These are phyloP conservation scores for Eledone cirrhosa DNA, from an alignment of 2,888 invertebrate species.

Conservation along the genomic window DNA sequence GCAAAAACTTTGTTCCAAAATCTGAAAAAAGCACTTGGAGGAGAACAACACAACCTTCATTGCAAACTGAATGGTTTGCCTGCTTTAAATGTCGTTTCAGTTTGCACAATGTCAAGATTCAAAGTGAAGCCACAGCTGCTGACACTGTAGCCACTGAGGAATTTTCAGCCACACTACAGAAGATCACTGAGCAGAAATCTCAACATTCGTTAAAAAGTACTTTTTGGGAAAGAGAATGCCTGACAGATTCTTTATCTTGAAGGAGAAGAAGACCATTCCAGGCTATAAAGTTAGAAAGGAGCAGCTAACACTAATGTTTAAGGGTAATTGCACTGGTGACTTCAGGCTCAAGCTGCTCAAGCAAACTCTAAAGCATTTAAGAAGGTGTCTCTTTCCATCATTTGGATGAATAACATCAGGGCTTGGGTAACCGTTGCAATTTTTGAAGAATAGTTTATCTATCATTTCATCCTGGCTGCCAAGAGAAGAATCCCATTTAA, in stretches of 20 bases:
- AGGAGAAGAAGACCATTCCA: background rate
- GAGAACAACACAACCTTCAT: constrained; percentile 2
- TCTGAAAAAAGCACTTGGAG: background rate
- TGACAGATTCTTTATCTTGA: background rate
- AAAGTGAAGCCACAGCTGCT: background rate
- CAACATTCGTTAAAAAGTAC: background rate
- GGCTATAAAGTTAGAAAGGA: background rate
- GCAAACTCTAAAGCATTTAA: background rate
- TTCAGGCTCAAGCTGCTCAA: background rate
- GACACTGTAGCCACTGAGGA: background rate
- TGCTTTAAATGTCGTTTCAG: background rate
- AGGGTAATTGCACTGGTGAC: background rate
- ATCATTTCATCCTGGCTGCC: background rate
- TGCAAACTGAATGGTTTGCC: background rate
- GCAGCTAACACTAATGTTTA: background rate
- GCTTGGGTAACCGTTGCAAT: background rate
- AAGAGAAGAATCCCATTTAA: background rate
- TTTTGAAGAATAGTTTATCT: background rate
- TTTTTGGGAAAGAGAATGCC: background rate
- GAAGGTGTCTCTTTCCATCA: background rate
- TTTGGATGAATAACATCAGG: background rate
- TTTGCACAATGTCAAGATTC: background rate
- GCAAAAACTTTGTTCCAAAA: background rate
- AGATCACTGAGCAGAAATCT: background rate
- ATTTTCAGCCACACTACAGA: background rate